Base-by-base conservation (phyloP, 2,113 vertebrate species). In the Irena cyanogastra region DNA sequence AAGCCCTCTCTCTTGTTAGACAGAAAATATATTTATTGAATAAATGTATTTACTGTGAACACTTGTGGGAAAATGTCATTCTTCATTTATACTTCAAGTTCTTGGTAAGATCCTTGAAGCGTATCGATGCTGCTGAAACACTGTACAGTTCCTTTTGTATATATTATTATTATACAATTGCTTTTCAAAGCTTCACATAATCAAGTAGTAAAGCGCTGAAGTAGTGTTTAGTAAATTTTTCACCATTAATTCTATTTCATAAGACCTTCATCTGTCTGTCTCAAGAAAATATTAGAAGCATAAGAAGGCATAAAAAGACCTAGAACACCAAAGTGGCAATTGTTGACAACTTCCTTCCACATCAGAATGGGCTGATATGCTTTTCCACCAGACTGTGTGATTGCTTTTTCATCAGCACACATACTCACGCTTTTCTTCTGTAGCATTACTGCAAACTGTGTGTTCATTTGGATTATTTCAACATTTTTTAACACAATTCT, bases 241-340 rank as follows among this genome's bases (percentile, higher is more conserved):
- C 65, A 92, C 35, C 37, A 87, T 89, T 94, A 96, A 80, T 90
- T 95, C 77, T 82, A 60, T 57, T 95, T 80, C 75, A 35, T 59
- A 94, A 42, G 42, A 88, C 45, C 76, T 59, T 86, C 90, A 79
- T 35, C 77, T 90, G 26, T 64, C 50, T 75, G 41, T 64, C 75
- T 84, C 50, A 92, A 76, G 69, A 93, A 97, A 92, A 80, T 44
- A 94, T 89, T 93, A 90, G 79, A 81, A 83, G 60, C 21, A 42
- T 70, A 70, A 70, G 79, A 90, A 89, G 88, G 39, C 47, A 83
- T 66, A 63, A 77, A 91, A 92, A 85, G 81, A 88, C 27, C 44
- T 78, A 95, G 80, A 83, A 94, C 83, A 94, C 71, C 71, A 91
- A 96, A 97, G 89, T 92, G 76, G 65, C 80, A 96, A 78, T 71